Base-by-base conservation (phyloP, 2,113 vertebrate species). In the Lagopus muta region DNA sequence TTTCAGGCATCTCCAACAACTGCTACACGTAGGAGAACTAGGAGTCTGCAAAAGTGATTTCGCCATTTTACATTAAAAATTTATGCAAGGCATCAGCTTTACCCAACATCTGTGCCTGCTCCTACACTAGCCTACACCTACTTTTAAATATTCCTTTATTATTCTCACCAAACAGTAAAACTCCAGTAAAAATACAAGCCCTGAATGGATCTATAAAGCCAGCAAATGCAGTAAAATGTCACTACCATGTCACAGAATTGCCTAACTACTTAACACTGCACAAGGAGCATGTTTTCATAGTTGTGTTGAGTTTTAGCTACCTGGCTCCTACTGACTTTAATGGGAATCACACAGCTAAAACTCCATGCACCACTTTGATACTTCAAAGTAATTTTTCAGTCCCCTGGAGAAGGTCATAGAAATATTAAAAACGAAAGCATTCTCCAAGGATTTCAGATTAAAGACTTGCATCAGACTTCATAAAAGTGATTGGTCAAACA, bases 321-420 rank as follows among this genome's bases (percentile, higher is more conserved):
- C 94, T 97, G 97, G 96, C 96, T 98, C 98, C 97, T 96, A 97
- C 95, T 94, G 97, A 95, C 97, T 97, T 97, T 98, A 98, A 98
- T 98, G 97, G 97, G 96, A 97, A 96, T 98, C 98, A 97, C 93
- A 97, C 98, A 95, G 98, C 98, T 98, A 96, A 97, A 98, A 97
- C 97, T 98, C 97, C 97, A 97, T 92, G 97, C 61, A 95, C 95
- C 91, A 97, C 97, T 98, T 97, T 97, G 96, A 97, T 97, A 98
- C 97, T 98, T 98, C 97, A 98, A 97, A 98, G 97, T 97, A 97
- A 98, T 98, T 98, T 97, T 97, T 97, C 95, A 95, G 96, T 97
- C 96, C 93, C 96, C 96, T 93, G 97, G 96, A 97, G 97, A 97
- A 97, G 97, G 96, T 98, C 97, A 97, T 96, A 97, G 97, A 98